phyloP scores from a whole-genome alignment of 2,888 invertebrate genomes.

The Mystacides longicornis region DNA sequence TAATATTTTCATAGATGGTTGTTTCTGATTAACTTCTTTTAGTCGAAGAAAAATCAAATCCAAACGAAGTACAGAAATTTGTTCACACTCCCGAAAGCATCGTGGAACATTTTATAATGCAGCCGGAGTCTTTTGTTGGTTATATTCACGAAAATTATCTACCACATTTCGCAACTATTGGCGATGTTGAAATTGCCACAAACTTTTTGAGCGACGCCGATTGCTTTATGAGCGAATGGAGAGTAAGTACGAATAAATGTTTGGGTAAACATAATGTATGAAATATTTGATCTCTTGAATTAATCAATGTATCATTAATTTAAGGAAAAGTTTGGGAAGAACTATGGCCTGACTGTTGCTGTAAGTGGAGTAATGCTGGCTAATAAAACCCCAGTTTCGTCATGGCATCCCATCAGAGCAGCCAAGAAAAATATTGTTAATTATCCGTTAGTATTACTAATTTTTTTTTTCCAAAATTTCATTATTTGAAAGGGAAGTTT shows the following conservation, averaged over 20 bases:
- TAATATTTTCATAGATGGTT: too few relatives aligned
- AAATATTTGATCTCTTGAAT: not conserved
- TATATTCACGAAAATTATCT: constrained; percentile 71
- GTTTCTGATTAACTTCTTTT: too few relatives aligned
- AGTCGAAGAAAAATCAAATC: constrained; percentile 13
- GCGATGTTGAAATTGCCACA: constrained; percentile 53
- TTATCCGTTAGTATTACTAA: constrained; percentile 39
- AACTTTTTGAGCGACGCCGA: constrained; percentile 66
- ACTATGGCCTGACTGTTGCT: constrained; percentile 55
- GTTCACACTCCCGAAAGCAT: constrained; percentile 58
- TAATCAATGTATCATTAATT: not conserved
- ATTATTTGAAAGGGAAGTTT: too few relatives aligned
- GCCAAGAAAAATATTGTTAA: constrained; percentile 42
- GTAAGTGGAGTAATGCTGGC: constrained; percentile 65
- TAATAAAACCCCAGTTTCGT: constrained; percentile 59
- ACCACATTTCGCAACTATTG: constrained; percentile 60
- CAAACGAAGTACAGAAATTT: constrained; percentile 38
- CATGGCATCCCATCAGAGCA: constrained; percentile 68
- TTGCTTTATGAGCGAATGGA: constrained; percentile 58
- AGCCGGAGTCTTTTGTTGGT: constrained; percentile 57
- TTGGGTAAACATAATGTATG: not conserved
- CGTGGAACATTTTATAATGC: constrained; percentile 58
- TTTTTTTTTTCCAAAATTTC: too few relatives aligned
- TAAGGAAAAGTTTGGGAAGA: constrained; percentile 45
- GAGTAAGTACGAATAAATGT: constrained; percentile 38